Conservation (phyloP, 1,140 invertebrate species). For the Drosophila navojoa region DNA sequence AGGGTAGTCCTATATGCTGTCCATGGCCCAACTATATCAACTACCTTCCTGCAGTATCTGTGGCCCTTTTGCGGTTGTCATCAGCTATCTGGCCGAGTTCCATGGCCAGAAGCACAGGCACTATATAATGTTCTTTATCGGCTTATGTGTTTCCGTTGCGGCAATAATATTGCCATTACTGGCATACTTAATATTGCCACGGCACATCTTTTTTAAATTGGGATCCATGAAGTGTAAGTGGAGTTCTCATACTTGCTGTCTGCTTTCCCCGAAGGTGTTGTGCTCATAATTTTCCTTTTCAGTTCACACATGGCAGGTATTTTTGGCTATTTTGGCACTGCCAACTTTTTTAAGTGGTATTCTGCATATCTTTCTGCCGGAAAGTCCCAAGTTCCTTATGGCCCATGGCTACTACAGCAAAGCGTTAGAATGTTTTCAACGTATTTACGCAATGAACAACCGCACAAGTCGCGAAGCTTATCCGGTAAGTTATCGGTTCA, state of each 20-base stretch:
- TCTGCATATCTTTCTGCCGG: slow-evolving; percentile 88
- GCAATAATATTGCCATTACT: slow-evolving; percentile 85
- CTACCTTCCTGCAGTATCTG: slow-evolving; percentile 85
- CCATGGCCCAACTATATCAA: neutral
- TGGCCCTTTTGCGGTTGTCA: slow-evolving; percentile 88
- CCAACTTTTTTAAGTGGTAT: slow-evolving; percentile 87
- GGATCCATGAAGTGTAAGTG: slow-evolving; percentile 50
- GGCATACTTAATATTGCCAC: slow-evolving; percentile 85
- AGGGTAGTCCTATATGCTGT: neutral
- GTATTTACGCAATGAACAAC: slow-evolving; percentile 85
- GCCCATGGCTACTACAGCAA: slow-evolving; percentile 87
- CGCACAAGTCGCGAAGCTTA: slow-evolving; percentile 86
- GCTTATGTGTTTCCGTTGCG: slow-evolving; percentile 86
- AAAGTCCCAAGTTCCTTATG: slow-evolving; percentile 93
- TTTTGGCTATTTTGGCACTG: slow-evolving; percentile 87
- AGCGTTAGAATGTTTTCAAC: slow-evolving; percentile 82
- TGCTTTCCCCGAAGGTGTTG: too few relatives aligned
- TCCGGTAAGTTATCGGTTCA: slow-evolving; percentile 85
- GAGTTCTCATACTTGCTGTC: neutral
- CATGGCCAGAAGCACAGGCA: slow-evolving; percentile 87
- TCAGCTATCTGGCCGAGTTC: slow-evolving; percentile 89
- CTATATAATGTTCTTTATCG: slow-evolving; percentile 86
- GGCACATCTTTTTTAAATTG: slow-evolving; percentile 55
- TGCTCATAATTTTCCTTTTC: neutral
- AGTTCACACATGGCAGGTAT: slow-evolving; percentile 91